A percentile compares a stretch with the other conserved stretches of the same genome.
Evolutionary conservation across 2,888 invertebrate genomes (phyloP).

Genomic region (Andrena minutula): DNA sequence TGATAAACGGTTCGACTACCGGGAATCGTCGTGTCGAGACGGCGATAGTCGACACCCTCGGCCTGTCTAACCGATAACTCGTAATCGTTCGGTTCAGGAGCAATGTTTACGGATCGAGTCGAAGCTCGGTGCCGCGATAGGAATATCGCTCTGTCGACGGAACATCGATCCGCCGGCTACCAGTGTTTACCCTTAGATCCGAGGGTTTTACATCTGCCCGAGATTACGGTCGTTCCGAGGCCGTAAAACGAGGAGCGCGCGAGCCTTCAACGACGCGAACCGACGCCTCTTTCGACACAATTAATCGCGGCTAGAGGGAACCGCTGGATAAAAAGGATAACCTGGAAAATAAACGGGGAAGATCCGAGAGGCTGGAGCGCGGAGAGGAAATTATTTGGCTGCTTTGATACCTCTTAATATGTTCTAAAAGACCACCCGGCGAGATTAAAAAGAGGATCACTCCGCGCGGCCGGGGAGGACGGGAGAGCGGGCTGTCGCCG

Average conservation of each 20-base stretch:
- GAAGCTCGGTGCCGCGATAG: conserved; percentile 23
- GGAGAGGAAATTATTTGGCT: conserved; percentile 28
- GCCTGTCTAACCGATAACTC: conserved; percentile 62
- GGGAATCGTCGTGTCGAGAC: conserved; percentile 62
- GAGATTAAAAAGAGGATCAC: conserved; percentile 47
- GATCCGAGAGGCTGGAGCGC: background rate
- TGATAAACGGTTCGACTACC: conserved; percentile 68
- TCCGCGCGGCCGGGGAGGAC: background rate
- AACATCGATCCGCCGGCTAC: conserved; percentile 39
- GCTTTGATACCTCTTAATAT: conserved; percentile 32
- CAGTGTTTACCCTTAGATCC: conserved; percentile 36
- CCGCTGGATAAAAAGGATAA: background rate
- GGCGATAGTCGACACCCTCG: conserved; percentile 61
- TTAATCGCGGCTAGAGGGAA: background rate
- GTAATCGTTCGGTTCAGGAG: conserved; percentile 48
- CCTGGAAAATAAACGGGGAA: background rate
- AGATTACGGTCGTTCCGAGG: conserved; percentile 23
- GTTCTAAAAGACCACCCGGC: conserved; percentile 2
- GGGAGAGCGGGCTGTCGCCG: conserved; percentile 21
- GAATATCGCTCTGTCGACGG: conserved; percentile 31
- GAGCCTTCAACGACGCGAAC: background rate
- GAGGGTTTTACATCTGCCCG: conserved; percentile 19
- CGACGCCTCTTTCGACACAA: background rate
- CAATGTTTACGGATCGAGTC: conserved; percentile 51
- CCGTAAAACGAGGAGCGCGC: conserved; percentile 5